Conservation (phyloP, 2,113 vertebrate species). For the Phalacrocorax pelagicus region DNA sequence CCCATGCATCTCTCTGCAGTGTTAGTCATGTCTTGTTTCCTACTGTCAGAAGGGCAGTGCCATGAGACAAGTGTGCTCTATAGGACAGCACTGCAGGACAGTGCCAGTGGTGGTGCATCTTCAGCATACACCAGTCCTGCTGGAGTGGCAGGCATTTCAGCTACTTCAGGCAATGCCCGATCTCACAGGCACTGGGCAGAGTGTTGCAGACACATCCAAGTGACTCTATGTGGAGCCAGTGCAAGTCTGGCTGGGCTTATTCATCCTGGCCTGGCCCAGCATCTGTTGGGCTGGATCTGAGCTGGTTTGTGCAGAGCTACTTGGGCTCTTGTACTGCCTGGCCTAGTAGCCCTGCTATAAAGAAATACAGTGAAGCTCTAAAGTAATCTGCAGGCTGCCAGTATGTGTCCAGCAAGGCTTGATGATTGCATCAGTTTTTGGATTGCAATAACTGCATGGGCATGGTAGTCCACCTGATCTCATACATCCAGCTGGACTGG, state of each 20-base stretch:
- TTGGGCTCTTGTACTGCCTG: neutral
- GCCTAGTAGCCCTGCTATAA: too few species aligned
- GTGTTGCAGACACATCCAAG: neutral
- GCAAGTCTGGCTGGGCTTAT: neutral
- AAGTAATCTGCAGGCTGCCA: neutral
- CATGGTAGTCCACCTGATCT: fast-evolving
- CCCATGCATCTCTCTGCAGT: neutral
- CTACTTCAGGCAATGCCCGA: fast-evolving
- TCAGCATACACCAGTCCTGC: neutral
- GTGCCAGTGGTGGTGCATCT: neutral
- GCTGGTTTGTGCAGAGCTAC: neutral
- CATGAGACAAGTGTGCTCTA: neutral
- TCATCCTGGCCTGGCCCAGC: neutral
- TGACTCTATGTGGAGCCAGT: neutral
- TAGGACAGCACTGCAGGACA: neutral
- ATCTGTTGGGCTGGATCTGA: neutral
- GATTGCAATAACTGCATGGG: neutral
- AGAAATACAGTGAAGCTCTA: neutral
- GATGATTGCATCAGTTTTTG: neutral
- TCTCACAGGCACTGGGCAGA: neutral
- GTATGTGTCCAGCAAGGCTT: neutral
- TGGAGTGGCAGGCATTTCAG: neutral
- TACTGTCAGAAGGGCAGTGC: neutral
- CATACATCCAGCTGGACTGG: neutral
- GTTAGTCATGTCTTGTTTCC: neutral